A percentile compares a stretch with the other conserved stretches of the same genome.
Conservation (phyloP, 2,113 vertebrate genomes). For the Phalacrocorax aristotelis region DNA sequence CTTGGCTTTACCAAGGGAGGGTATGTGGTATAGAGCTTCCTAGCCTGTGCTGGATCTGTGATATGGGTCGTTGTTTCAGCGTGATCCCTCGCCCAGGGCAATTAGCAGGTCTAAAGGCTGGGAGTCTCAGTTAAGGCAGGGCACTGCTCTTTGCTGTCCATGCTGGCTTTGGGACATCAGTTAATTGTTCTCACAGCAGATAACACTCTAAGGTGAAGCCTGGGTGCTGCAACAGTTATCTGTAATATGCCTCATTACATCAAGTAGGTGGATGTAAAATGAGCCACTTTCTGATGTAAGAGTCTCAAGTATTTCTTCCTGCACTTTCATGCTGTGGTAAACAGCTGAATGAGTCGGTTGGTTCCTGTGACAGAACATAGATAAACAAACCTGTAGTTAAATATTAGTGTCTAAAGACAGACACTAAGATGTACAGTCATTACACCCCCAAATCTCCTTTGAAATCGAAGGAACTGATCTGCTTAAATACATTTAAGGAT, state of each 20-base stretch:
- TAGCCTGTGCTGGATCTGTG: not conserved
- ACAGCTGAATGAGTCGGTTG: rapidly evolving
- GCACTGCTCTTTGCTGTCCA: not conserved
- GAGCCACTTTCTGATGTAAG: not conserved
- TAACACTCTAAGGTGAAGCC: not conserved
- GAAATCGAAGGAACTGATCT: not conserved
- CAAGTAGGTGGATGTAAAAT: not conserved
- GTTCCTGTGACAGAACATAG: not conserved
- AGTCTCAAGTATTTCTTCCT: not conserved
- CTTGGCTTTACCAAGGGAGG: not conserved
- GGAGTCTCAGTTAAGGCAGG: not conserved
- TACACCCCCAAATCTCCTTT: not conserved
- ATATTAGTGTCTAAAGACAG: not conserved
- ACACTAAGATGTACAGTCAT: not conserved
- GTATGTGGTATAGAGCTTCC: not conserved
- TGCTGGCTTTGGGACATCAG: not conserved
- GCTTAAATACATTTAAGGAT: not conserved
- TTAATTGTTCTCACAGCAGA: not conserved
- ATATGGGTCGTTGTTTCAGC: rapidly evolving
- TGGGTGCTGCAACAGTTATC: not conserved
- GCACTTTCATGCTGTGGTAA: not conserved
- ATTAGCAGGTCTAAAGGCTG: not conserved
- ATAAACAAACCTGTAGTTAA: not conserved
- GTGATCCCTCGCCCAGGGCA: not conserved
- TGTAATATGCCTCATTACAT: not conserved